Evolutionary conservation across 2,113 vertebrate species (phyloP).

Genomic region (Suricata suricatta): DNA sequence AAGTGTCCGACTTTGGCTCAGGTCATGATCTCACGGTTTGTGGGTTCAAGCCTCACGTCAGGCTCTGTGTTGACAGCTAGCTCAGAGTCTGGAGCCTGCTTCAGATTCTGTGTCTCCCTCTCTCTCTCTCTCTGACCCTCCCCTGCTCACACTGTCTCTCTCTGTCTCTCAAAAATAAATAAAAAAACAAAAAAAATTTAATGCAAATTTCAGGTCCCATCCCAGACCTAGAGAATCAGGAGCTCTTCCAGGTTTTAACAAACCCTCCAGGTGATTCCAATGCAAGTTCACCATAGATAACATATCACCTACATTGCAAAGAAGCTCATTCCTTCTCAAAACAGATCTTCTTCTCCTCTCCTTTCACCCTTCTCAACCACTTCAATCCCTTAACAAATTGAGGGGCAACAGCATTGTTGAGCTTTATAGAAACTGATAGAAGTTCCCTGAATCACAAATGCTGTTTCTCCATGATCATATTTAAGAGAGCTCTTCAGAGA

Average conservation of each 20-base stretch:
- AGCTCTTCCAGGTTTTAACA: background rate
- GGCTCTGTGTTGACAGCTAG: too few relatives aligned
- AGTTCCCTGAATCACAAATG: fast-evolving
- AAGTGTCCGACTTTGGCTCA: too few relatives aligned
- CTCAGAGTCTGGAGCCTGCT: too few relatives aligned
- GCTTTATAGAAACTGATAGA: background rate
- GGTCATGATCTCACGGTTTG: too few relatives aligned
- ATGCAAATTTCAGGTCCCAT: background rate
- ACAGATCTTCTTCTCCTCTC: background rate
- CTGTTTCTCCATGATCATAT: background rate
- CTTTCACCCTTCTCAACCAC: background rate
- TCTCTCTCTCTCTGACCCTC: too few relatives aligned
- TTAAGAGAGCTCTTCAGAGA: background rate
- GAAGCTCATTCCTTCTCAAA: background rate
- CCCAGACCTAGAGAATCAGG: background rate
- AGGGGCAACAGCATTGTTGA: background rate
- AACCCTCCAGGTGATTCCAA: background rate
- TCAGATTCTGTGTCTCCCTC: too few relatives aligned
- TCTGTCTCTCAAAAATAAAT: too few relatives aligned
- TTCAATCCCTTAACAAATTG: background rate
- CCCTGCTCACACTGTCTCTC: too few relatives aligned
- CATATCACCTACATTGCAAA: background rate
- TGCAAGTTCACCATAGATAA: background rate
- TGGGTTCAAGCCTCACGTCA: too few relatives aligned
- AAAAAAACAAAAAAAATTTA: background rate